Conservation (phyloP, 2,797 vertebrate species). For the Lacerta agilis region DNA sequence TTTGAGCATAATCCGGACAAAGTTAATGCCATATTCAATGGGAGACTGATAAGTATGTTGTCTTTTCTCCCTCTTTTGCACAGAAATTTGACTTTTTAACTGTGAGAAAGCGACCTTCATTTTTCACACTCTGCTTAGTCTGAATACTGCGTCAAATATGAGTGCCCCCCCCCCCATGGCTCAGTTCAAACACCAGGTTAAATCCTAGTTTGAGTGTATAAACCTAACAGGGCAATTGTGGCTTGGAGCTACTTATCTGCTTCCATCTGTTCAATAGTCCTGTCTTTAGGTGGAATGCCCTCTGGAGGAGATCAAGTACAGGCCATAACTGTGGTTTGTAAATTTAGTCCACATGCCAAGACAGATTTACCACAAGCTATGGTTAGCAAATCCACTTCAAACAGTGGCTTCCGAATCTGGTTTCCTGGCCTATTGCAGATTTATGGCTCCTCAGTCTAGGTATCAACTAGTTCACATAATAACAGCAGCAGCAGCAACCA, state of each 20-base stretch:
- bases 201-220: neutral
- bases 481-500: no score
- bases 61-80: neutral
- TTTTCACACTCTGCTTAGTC: neutral
- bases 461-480: neutral
- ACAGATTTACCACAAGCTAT: neutral
- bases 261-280: neutral
- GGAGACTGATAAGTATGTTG: neutral
- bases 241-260: neutral
- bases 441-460: neutral
- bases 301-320: neutral
- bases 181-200: neutral
- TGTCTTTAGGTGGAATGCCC: neutral
- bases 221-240: neutral
- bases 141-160: neutral
- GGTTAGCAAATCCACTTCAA: neutral
- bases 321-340: neutral
- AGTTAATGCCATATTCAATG: neutral
- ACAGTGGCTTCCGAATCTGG: neutral
- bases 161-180: no score
- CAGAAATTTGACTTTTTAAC: neutral
- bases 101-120: neutral
- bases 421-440: neutral
- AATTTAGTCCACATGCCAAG: neutral
- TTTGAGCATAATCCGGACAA: conserved; percentile 5